Evolutionary conservation across 2,797 vertebrate genomes (phyloP).

Genomic region (Linurgus olivaceus): DNA sequence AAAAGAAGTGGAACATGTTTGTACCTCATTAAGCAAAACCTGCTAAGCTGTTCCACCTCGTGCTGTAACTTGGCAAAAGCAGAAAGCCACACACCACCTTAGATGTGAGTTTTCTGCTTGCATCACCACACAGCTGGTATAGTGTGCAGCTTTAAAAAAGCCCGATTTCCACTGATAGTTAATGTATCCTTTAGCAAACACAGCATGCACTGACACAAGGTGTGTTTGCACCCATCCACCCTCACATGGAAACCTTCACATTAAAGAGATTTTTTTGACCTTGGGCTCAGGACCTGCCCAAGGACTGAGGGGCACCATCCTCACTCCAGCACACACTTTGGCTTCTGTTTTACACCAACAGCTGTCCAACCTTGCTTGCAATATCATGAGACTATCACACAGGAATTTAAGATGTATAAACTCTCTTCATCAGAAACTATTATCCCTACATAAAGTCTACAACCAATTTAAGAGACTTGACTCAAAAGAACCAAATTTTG

Average conservation of each 20-base stretch:
- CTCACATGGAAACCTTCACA: neutral
- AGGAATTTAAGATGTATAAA: neutral
- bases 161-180: neutral
- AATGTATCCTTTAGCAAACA: neutral
- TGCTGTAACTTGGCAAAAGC: neutral
- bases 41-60: slow-evolving; percentile 40
- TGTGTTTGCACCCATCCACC: rapidly evolving
- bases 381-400: rapidly evolving
- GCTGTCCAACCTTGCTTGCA: no score
- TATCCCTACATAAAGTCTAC: neutral
- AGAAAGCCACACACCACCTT: neutral
- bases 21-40: neutral
- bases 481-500: neutral
- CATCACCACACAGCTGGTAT: neutral
- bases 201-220: rapidly evolving
- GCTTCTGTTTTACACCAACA: neutral
- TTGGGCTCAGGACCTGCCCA: neutral
- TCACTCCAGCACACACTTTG: rapidly evolving
- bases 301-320: neutral
- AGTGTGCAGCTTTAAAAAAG: neutral
- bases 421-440: neutral
- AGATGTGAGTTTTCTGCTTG: neutral
- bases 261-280: neutral
- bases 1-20: slow-evolving; percentile 66
- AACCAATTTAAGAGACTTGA: neutral